Evolutionary conservation across 2,888 invertebrate genomes (phyloP), one percentile per base, ranked within the genome.

Genomic region (Agrochola macilenta): DNA sequence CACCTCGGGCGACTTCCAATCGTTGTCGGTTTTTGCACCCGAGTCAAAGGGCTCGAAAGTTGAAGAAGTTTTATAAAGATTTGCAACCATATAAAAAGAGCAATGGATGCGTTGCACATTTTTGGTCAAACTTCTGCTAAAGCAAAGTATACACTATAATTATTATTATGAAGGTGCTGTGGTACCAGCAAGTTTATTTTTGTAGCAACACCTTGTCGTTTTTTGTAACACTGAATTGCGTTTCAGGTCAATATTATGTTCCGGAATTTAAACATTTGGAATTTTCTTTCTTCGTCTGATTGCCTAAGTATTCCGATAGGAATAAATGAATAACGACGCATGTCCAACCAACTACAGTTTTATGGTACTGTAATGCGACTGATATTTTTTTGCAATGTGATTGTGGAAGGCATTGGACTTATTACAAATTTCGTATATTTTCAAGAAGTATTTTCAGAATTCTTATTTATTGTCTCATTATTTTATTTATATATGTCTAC

Each of bases 371-470:
- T 81, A 90, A 89, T 89, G 92, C 90, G 66, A 81, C 86, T 85
- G 86, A 87, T 88, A 90, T 91, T 92, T 93, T 95, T 95, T 96
- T 95, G 95, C 95, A 95, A 96, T 96, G 96, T 95, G 95, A 95
- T 94, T 94, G 94, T 94, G 92, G 92, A 93, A 93, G 91, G 91
- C 91, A 92, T 91, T 91, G 90, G 86, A 91, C 90, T 88, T 91
- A 84, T 89, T 89, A 89, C 89, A 93, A 92, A 92, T 92, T 93
- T 93, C 87, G 84, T 90, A 90, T 91, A 93, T 90, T 92, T 91
- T 91, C 88, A 89, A 90, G 87, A 90, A 90, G 87, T 93, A 93
- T 94, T 94, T 94, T 94, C 90, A 82, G 89, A 92, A 90, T 89
- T 92, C 89, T 88, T 90, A 89, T 90, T 91, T 91, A 89, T 80